Evolutionary conservation across 2,113 vertebrate species (phyloP), one percentile per base, ranked within the genome.

Genomic region (Ctenodactylus gundi): DNA sequence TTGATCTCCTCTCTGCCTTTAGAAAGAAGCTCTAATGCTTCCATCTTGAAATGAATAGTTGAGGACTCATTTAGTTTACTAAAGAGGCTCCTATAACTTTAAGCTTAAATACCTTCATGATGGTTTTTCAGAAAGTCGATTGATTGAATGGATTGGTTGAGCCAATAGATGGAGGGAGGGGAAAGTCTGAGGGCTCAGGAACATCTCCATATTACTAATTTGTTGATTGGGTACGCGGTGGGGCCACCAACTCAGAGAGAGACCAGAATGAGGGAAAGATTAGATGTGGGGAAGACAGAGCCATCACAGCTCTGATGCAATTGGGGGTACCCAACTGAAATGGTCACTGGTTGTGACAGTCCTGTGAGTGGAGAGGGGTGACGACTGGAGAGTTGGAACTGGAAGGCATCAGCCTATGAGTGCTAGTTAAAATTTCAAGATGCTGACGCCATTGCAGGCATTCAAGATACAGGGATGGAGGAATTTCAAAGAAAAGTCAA

Each of bases 1-100:
- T 51, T 92, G 65, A 76, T 58, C 53, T 80, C 78, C 75, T 92
- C 80, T 86, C 72, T 78, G 70, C 67, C 64, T 23, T 87, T 89
- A 80, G 58, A 41, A 84, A 78, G 57, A 84, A 85, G 64, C 1
- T 6, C 31, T 44, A 31, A 36, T 70, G 41, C 55, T 70, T 83
- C 75, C 53, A 64, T 77, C 6, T 73, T 58, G n/a, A 92, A 89
- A 92, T 80, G 73, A 67, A 41, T 68, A 41, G 18, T 53, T 77
- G 27, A 27, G 23, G 3, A 39, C 14, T 78, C 72, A 29, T 73
- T 93, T 85, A 62, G n/a, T 72, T 77, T 83, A 77, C 41, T 20
- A 73, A 31, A 27, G 23, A 80, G 34, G 31, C 49, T 49, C 49
- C 11, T 36, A 23, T 39, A 6, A 44, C 60, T 84, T 89, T 64